Evolutionary conservation across 1,140 invertebrate genomes (phyloP), one percentile per base, ranked within the genome.

Genomic region (Belonocnema kinseyi): DNA sequence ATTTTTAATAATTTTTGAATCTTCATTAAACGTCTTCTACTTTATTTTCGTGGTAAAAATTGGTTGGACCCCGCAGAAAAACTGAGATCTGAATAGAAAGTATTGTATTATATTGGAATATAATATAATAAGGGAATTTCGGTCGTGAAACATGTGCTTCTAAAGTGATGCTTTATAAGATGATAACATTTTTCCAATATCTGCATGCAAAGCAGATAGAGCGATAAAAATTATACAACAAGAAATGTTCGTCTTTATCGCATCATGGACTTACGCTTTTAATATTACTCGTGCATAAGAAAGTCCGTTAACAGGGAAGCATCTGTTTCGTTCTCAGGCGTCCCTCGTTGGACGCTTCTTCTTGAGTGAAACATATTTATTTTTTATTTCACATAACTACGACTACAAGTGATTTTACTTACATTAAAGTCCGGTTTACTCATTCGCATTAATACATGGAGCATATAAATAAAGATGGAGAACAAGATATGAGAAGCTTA

Each of bases 261-360:
- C 61, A 66, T 66, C 61, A 66, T 66, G 61, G 61, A 66, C 61
- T 66, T 54, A 54, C 53, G 53, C 53, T 54, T 54, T 66, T 66
- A 66, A 66, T 66, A 66, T 66, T 66, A 66, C 61, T 66, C 61
- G 33, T 40, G 61, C 61, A 66, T 66, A 66, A 66, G 61, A 66
- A 66, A 33, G 26, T 66, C 33, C 26, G 21, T 66, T 66, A 66
- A 66, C 61, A 66, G 56, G 56, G 21, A 66, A 66, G 61, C 61
- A 66, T 66, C 61, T 66, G 61, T 46, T 66, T 66, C 61, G 26
- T 66, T 66, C 61, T 40, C 61, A 40, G 56, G 26, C 56, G 26
- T 58, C 56, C 56, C 56, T 58, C 12, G 7, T 46, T 58, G 56
- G 13, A 40, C 61, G 26, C n/a, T 66, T 66, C 40, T 66, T 66